A percentile compares a stretch with the other conserved stretches of the same genome.
phyloP scores from a whole-genome alignment of 2,888 invertebrate species.

The Ophion obscuratus region DNA sequence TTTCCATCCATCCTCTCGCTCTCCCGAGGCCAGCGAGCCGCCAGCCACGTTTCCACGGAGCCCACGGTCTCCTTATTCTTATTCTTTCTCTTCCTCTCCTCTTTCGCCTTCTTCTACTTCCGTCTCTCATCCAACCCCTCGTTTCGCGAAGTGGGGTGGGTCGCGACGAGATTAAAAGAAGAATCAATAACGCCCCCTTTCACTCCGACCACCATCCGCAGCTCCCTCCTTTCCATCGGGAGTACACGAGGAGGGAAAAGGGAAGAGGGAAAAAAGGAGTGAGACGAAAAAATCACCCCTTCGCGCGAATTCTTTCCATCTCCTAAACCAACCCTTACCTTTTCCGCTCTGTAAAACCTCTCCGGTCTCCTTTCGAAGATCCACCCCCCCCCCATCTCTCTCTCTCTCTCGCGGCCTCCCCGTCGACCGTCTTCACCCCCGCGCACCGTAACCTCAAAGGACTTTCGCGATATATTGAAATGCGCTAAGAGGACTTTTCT shows the following conservation, averaged over 20 bases:
- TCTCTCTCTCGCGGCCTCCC: conserved; percentile 28
- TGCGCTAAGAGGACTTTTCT: conserved; percentile 80
- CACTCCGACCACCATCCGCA: conserved; percentile 69
- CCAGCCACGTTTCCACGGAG: conserved; percentile 66
- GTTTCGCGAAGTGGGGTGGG: conserved; percentile 75
- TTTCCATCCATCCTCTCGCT: conserved; percentile 45
- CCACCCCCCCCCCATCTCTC: conserved; percentile 22
- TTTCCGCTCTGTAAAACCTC: conserved; percentile 18
- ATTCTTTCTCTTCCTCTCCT: conserved; percentile 71
- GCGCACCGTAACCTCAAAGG: conserved; percentile 80
- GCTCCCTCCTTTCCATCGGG: conserved; percentile 63
- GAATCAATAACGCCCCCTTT: conserved; percentile 81
- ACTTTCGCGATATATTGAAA: conserved; percentile 82
- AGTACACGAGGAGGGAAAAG: conserved; percentile 62
- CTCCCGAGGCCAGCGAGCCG: conserved; percentile 42
- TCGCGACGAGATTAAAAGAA: conserved; percentile 83
- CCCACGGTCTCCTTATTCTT: conserved; percentile 70
- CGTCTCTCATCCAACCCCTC: conserved; percentile 68
- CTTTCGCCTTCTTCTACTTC: conserved; percentile 70
- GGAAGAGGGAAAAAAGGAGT: conserved; percentile 38
- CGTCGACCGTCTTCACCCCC: conserved; percentile 15
- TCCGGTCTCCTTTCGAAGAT: not conserved
- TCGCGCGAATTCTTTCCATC: conserved; percentile 53
- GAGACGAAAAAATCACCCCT: conserved; percentile 58
- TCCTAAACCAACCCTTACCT: conserved; percentile 30